Percentiles rank a stretch among this genome's conserved stretches.
phyloP scores from a whole-genome alignment of 2,888 invertebrate species.

The Apodemia duryi region DNA sequence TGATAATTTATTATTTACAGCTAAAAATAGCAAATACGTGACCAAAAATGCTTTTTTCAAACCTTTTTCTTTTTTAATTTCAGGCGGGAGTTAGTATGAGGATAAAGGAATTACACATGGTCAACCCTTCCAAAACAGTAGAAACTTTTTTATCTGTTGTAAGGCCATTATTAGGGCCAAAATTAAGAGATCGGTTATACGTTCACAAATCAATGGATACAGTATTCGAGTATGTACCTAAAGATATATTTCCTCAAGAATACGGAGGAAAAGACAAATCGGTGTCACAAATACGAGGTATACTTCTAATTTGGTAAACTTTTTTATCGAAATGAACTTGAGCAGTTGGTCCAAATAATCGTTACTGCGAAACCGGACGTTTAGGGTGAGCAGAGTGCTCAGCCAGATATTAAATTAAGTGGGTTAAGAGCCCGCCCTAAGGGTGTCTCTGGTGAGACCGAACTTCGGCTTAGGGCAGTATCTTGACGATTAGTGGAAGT shows the following conservation, averaged over 20 bases:
- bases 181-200: neutral
- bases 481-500: no score
- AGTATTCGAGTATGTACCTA: neutral
- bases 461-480: no score
- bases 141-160: neutral
- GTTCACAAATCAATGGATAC: constrained; percentile 1
- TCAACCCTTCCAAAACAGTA: neutral
- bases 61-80: neutral
- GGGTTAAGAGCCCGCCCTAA: no score
- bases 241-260: constrained; percentile 3
- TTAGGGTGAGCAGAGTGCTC: no score
- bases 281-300: neutral
- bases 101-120: neutral
- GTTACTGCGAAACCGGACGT: no score
- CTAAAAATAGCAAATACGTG: no score
- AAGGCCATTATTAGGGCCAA: neutral
- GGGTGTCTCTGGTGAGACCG: no score
- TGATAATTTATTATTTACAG: no score
- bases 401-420: no score
- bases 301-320: neutral
- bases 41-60: no score
- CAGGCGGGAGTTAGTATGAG: neutral
- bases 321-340: neutral
- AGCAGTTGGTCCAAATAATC: no score
- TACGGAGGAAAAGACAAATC: neutral